Percentiles rank a stretch among this genome's conserved stretches.
Conservation (phyloP, 2,888 invertebrate genomes). For the Hyppa rectilinea region DNA sequence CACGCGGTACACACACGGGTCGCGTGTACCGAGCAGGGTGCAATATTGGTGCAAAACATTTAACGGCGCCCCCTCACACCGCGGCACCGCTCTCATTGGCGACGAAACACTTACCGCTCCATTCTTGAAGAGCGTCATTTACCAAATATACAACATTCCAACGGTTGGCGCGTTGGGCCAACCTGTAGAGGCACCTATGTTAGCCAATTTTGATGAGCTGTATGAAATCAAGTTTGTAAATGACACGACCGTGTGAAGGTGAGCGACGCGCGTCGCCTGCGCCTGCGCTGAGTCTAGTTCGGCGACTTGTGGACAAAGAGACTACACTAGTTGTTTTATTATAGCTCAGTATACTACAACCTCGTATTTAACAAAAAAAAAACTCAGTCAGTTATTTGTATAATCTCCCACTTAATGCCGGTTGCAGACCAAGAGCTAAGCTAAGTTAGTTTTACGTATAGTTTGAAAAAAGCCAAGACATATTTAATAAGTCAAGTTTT, state of each 20-base stretch:
- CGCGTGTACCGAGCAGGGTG: slow-evolving; percentile 37
- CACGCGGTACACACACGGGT: slow-evolving; percentile 42
- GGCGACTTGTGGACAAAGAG: slow-evolving; percentile 14
- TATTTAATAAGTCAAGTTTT: too few relatives aligned
- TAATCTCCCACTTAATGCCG: too few relatives aligned
- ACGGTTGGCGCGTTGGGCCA: slow-evolving; percentile 15
- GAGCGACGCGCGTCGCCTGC: slow-evolving; percentile 28
- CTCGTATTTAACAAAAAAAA: background rate
- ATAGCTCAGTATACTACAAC: background rate
- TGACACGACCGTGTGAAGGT: slow-evolving; percentile 53
- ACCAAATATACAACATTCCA: slow-evolving; percentile 16
- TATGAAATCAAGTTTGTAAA: slow-evolving; percentile 54
- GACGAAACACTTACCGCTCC: background rate
- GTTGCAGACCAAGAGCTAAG: too few relatives aligned
- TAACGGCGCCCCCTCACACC: slow-evolving; percentile 5
- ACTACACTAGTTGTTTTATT: background rate
- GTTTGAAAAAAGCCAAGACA: too few relatives aligned
- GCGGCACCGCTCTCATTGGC: background rate
- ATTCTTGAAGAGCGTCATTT: slow-evolving; percentile 22
- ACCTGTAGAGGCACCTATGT: slow-evolving; percentile 17
- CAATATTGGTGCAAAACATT: slow-evolving; percentile 40
- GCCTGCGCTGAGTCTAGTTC: slow-evolving; percentile 22
- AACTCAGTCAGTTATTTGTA: background rate
- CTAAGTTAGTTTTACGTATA: too few relatives aligned
- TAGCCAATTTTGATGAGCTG: slow-evolving; percentile 31